Base-by-base conservation (phyloP, 2,113 vertebrate species). In the Ahaetulla prasina region DNA sequence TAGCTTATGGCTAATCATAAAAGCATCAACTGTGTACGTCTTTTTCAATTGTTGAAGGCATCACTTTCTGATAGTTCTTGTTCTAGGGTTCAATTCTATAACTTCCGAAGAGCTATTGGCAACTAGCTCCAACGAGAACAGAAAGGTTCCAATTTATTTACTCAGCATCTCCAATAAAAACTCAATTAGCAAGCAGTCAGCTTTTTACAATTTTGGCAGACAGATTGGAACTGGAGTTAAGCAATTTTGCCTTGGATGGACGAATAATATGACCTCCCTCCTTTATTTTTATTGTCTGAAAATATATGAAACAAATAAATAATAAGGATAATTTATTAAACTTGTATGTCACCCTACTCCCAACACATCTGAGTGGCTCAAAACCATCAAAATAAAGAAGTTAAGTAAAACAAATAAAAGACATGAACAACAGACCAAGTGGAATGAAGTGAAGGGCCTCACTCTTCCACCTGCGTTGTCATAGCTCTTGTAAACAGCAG, bases 251-350 rank as follows among this genome's bases (percentile, higher is more conserved):
- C 74, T 27, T 68, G n/a, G 47, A 27, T 57, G 27, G 43, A 27
- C 1, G 3, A 60, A 27, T 63, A 49, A 47, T 22, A 43, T 89
- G 55, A 49, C 55, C 16, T 89, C 8, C 45, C 43, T 27, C 6
- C 54, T 47, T 16, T 47, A 20, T 49, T 18, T 14, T 18, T 89
- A 47, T 60, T 30, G 94, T 0, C 1, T 94, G 95, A 96, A 96
- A 96, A 94, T 88, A 88, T 50, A 84, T 0, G 0, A 91, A 90
- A 89, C 74, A 80, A 80, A 39, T 68, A n/a, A 68, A 68, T 43
- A 80, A 80, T 80, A 80, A 80, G 18, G 9, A 39, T 80, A 39
- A 80, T 80, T 39, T 74, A 39, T 74, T 35, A 35, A 74, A 35
- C 6, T 74, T 35, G n/a, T 74, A 39, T 80, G 68, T 80, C 16